Percentiles rank a stretch among this genome's conserved stretches.
Evolutionary conservation across 2,888 invertebrate genomes (phyloP).

Genomic region (Oscheius sp.): DNA sequence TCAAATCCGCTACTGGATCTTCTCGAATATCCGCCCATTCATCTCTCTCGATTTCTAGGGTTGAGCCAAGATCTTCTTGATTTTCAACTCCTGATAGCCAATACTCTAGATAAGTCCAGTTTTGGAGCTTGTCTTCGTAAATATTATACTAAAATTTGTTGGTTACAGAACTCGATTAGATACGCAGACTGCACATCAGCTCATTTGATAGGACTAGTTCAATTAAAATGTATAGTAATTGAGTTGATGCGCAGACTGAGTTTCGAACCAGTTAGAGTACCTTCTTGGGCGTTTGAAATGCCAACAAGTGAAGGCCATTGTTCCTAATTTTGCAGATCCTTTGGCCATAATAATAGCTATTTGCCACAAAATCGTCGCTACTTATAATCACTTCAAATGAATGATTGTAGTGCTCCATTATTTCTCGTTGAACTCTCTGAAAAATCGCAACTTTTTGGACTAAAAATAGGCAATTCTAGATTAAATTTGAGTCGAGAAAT

Average conservation of each 20-base stretch:
- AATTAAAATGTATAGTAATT: too few relatives aligned
- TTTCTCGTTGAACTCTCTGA: neutral
- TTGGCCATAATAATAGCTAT: neutral
- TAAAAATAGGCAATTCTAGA: too few relatives aligned
- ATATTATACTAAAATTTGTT: neutral
- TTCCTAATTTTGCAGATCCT: neutral
- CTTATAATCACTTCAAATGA: neutral
- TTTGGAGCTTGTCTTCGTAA: too few relatives aligned
- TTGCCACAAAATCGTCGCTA: neutral
- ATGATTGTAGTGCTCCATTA: neutral
- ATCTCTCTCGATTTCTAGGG: neutral
- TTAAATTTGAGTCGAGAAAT: too few relatives aligned
- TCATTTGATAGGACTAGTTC: too few relatives aligned
- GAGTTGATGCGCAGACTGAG: neutral
- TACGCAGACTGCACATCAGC: too few relatives aligned
- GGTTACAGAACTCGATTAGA: too few relatives aligned
- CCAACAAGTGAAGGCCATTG: neutral
- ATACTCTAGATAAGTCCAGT: too few relatives aligned
- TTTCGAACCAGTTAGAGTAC: neutral
- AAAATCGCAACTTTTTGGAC: too few relatives aligned
- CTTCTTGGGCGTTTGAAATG: neutral
- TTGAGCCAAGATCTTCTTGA: conserved; percentile 9
- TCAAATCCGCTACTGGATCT: conserved; percentile 3
- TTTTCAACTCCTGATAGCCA: neutral
- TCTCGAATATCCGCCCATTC: conserved; percentile 4